Base-by-base conservation (phyloP, 2,888 invertebrate species). In the Entomobrya multifasciata region DNA sequence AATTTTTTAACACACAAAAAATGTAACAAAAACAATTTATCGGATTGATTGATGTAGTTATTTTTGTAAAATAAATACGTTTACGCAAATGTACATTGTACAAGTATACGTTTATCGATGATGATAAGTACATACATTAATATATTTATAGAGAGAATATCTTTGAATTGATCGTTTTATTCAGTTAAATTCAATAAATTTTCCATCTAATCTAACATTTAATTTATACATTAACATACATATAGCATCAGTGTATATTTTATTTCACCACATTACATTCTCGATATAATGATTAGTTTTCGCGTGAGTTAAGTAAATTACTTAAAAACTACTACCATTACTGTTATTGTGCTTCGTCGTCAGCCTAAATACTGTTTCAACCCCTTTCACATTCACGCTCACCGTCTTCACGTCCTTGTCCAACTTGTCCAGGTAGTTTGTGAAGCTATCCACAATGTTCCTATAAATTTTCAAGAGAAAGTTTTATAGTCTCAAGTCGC, bases 381-480 rank as follows among this genome's bases (percentile, higher is more conserved):
- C 90, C 47, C 90, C 90, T 86, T 91, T 91, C 41, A 91, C 90
- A 84, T 90, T 91, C 55, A 91, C 90, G 65, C 90, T 90, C 41
- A 91, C 91, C 57, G 90, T 90, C 44, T 89, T 90, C 36, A 90
- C 90, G 47, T 89, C 90, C 67, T 90, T 88, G 49, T 90, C 90
- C 82, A 91, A 79, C 44, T 90, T 90, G 79, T 91, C 91, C 88
- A 91, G 87, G 86, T 91, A 91, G 83, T 90, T 90, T 47, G 90
- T 90, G 67, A 91, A 90, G 81, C 90, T 90, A 82, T 88, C 88
- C 17, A 88, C 88, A 41, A 88, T 83, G 62, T 88, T 88, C 88
- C 88, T 88, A 62, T 8, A 70, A n/a, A n/a, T n/a, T n/a, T n/a
- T n/a, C n/a, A n/a, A 72, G n/a, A 74, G 52, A 47, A 41, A 62